These are phyloP conservation scores for Orbicella faveolata DNA, from an alignment of 64 coral and sea anemone species.

Conservation along the genomic window DNA sequence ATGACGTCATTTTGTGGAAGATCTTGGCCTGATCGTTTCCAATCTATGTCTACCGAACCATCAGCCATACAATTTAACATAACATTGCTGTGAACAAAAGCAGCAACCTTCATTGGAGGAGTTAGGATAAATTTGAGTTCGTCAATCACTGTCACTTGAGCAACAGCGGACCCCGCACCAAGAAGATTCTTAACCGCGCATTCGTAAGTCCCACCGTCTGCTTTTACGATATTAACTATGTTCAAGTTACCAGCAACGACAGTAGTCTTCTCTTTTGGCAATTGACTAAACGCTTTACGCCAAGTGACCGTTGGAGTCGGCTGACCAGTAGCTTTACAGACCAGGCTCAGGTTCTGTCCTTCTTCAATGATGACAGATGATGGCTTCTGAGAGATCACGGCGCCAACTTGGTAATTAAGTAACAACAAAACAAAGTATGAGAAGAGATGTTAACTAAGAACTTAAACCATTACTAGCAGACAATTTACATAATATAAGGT, in stretches of 20 bases:
- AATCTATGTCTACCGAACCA: background rate
- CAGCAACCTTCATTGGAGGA: background rate
- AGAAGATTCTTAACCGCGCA: conserved; percentile 29
- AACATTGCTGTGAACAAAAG: background rate
- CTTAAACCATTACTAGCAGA: too few relatives aligned
- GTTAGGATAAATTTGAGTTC: conserved; percentile 5
- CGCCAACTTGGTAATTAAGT: background rate
- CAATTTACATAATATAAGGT: too few relatives aligned
- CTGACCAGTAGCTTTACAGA: conserved; percentile 14
- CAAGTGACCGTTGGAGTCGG: conserved; percentile 24
- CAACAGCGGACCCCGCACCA: background rate
- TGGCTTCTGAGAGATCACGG: conserved; percentile 12
- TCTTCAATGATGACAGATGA: conserved; percentile 25
- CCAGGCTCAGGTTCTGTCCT: conserved; percentile 6
- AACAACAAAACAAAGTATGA: background rate
- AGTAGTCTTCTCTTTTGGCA: conserved; percentile 5
- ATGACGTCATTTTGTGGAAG: conserved; percentile 24
- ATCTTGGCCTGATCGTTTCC: background rate
- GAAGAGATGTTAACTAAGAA: background rate
- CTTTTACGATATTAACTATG: background rate
- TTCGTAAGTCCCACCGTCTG: conserved; percentile 25
- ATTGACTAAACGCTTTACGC: background rate
- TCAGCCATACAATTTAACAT: background rate
- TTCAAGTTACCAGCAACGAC: background rate
- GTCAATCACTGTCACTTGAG: conserved; percentile 13